Evolutionary conservation across 2,888 invertebrate genomes (phyloP), one percentile per base, ranked within the genome.

Genomic region (Leucozona laternaria): DNA sequence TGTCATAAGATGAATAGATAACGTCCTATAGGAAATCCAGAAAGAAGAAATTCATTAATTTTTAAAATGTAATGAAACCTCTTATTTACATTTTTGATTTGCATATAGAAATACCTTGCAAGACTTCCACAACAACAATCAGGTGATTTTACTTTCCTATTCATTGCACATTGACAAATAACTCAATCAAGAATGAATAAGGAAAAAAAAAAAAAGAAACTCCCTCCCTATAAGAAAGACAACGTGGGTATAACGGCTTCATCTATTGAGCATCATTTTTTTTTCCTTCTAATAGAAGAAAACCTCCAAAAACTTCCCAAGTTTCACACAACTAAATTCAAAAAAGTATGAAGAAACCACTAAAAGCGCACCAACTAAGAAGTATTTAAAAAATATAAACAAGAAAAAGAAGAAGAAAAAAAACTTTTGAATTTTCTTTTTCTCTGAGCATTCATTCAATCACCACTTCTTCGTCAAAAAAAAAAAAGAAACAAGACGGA

Each of bases 341-440:
- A 80, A 17, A 17, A 75, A 73, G 3, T 73, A 25, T 66, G 55
- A 57, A 68, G 81, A 76, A 78, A 68, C 83, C 79, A 70, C 73
- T 73, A 55, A 37, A 79, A 81, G 53, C 64, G 45, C 60, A 62
- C 45, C 50, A 20, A 8, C 34, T 22, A 17, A 25, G 10, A 10
- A 34, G 25, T 22, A 58, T 17, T 43, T 10, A n/a, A 22, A 40
- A n/a, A 11, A 28, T 11, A 50, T 34, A 28, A 22, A 58, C 7
- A 37, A 15, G 13, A 25, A 62, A 25, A 34, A 13, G 28, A 15
- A 62, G 6, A n/a, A 22, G 1, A 77, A 76, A 57, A 25, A 11
- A 34, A 58, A 40, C 31, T 79, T 66, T 58, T 73, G 11, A 62
- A n/a, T 70, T 57, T 62, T 64, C 43, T n/a, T 45, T 34, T 68